These are phyloP conservation scores for Ferdinandea cuprea DNA, from an alignment of 2,888 invertebrate species.

Conservation along the genomic window DNA sequence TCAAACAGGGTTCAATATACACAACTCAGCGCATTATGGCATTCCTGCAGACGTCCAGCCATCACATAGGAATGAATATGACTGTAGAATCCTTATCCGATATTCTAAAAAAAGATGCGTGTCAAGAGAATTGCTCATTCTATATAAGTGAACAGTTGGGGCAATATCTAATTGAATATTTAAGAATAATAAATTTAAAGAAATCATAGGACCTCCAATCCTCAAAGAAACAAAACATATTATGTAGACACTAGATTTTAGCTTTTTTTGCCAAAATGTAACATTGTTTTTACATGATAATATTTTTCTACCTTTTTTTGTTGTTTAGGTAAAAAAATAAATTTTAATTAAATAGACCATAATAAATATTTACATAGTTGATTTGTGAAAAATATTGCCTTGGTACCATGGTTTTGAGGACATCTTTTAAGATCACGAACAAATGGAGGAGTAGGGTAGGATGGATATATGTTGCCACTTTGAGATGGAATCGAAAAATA, in stretches of 20 bases:
- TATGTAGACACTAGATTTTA: constrained; percentile 17
- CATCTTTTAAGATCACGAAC: too few relatives aligned
- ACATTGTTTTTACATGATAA: constrained; percentile 54
- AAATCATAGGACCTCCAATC: constrained; percentile 27
- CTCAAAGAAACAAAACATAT: neutral
- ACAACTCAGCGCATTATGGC: constrained; percentile 81
- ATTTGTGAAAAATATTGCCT: too few relatives aligned
- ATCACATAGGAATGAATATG: constrained; percentile 64
- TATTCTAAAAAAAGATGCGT: constrained; percentile 76
- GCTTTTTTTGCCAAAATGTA: constrained; percentile 62
- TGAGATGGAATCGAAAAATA: too few relatives aligned
- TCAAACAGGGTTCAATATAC: constrained; percentile 78
- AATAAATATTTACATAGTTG: constrained; percentile 15
- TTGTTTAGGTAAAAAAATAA: constrained; percentile 32
- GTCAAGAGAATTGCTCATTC: constrained; percentile 78
- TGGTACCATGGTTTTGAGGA: too few relatives aligned
- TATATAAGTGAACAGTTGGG: constrained; percentile 81
- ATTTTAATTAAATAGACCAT: constrained; percentile 54
- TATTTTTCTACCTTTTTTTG: constrained; percentile 61
- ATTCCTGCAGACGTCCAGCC: constrained; percentile 79
- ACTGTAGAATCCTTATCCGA: constrained; percentile 78
- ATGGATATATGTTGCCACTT: too few relatives aligned
- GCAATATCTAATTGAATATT: constrained; percentile 80
- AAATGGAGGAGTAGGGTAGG: too few relatives aligned
- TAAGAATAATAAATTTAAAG: constrained; percentile 78